These are phyloP conservation scores for Himalopsyche anomala DNA, from an alignment of 2,888 invertebrate genomes.

Conservation along the genomic window DNA sequence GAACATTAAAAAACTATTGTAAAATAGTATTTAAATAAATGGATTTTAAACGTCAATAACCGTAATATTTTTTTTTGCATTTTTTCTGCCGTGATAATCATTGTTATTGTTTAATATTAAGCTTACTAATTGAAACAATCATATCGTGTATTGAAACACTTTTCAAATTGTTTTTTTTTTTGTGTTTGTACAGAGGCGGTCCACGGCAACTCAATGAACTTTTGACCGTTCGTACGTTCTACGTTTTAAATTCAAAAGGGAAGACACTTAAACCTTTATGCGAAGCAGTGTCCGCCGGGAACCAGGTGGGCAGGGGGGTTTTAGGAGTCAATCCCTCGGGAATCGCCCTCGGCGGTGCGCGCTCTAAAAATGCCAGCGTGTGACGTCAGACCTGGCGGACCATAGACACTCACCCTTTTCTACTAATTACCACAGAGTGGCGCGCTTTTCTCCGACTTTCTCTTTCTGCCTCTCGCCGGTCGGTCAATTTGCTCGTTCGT, in stretches of 20 bases:
- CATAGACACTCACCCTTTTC: slow-evolving; percentile 49
- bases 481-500: slow-evolving; percentile 20
- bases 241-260: slow-evolving; percentile 64
- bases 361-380: slow-evolving; percentile 64
- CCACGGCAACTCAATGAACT: slow-evolving; percentile 56
- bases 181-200: background rate
- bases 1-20: too few species aligned
- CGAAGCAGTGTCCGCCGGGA: slow-evolving; percentile 50
- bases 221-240: slow-evolving; percentile 59
- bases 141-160: background rate
- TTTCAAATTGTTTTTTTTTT: slow-evolving; percentile 6
- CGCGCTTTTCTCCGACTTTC: slow-evolving; percentile 39
- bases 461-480: slow-evolving; percentile 41
- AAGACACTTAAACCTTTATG: slow-evolving; percentile 65
- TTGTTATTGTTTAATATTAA: background rate
- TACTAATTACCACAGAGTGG: slow-evolving; percentile 54
- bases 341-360: slow-evolving; percentile 56
- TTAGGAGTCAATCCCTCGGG: slow-evolving; percentile 54
- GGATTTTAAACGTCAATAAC: too few species aligned
- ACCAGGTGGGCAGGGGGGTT: slow-evolving; percentile 52
- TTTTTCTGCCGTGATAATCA: too few species aligned
- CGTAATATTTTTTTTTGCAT: too few species aligned
- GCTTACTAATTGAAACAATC: background rate
- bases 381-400: slow-evolving; percentile 59
- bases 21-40: too few species aligned